Conservation (phyloP, 1,140 invertebrate genomes). For the Caenorhabditis tropicalis region DNA sequence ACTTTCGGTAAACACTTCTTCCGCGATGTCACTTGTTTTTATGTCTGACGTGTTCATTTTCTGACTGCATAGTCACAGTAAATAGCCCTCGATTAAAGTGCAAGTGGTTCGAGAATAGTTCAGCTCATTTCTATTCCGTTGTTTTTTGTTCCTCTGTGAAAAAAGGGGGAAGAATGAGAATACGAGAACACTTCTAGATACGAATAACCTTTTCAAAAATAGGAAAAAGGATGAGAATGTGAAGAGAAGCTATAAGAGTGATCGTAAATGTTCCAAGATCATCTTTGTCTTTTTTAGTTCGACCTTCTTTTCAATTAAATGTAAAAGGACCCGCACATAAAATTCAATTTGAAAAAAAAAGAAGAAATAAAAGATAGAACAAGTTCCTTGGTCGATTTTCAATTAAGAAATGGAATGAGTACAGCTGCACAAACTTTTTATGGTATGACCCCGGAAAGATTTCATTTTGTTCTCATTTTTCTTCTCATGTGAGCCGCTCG, state of each 20-base stretch:
- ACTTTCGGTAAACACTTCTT: constrained; percentile 40
- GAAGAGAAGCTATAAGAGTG: too few species aligned
- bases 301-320: too few species aligned
- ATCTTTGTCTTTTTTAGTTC: too few species aligned
- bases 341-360: not conserved
- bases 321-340: too few species aligned
- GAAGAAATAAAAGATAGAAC: not conserved
- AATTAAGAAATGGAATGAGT: not conserved
- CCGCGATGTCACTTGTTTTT: constrained; percentile 3
- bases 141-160: not conserved
- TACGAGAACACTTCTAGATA: too few species aligned
- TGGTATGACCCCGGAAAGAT: not conserved
- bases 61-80: constrained; percentile 3
- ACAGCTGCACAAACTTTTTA: not conserved
- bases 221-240: too few species aligned
- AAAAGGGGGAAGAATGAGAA: not conserved
- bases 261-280: too few species aligned
- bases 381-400: not conserved
- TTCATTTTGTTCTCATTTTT: not conserved
- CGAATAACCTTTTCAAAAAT: too few species aligned
- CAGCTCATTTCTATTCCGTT: not conserved
- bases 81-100: not conserved
- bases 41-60: not conserved
- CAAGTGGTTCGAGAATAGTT: not conserved
- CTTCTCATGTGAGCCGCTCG: not conserved